A percentile compares a stretch with the other conserved stretches of the same genome.
Conservation (phyloP, 2,797 vertebrate genomes). For the Melanogrammus aeglefinus region DNA sequence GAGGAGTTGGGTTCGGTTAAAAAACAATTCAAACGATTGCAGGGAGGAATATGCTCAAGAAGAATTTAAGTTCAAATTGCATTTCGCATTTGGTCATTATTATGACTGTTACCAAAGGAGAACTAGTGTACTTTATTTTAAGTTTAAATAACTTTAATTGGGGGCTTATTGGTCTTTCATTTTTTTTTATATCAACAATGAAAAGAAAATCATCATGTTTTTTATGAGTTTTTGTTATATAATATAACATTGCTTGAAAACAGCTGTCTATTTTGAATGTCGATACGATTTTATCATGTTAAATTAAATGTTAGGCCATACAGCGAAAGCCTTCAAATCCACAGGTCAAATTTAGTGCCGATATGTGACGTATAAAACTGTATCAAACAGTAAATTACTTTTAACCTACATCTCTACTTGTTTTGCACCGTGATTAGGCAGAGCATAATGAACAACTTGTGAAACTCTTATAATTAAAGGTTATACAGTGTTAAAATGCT, state of each 20-base stretch:
- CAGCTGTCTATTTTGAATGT: constrained; percentile 1
- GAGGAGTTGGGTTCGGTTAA: neutral
- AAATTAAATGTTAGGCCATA: neutral
- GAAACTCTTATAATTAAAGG: neutral
- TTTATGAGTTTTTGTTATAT: constrained; percentile 8
- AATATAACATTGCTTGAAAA: constrained; percentile 12
- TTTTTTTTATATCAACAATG: neutral
- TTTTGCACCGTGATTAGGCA: neutral
- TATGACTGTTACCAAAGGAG: constrained; percentile 3
- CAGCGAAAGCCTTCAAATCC: constrained; percentile 11
- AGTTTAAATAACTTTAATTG: constrained; percentile 5
- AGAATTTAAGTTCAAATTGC: constrained; percentile 4
- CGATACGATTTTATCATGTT: neutral
- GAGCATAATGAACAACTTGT: neutral
- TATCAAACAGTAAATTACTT: constrained; percentile 6
- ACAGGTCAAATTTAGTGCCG: constrained; percentile 6
- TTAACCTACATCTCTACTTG: neutral
- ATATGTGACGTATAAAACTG: neutral
- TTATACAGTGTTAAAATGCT: neutral
- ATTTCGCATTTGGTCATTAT: constrained; percentile 2
- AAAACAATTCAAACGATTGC: constrained; percentile 2
- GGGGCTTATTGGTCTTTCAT: neutral
- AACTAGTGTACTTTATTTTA: neutral
- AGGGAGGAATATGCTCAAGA: neutral
- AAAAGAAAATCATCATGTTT: constrained; percentile 1